Percentiles rank a stretch among this genome's conserved stretches.
Conservation (phyloP, 1,140 invertebrate species). For the Oreohelix idahoensis region DNA sequence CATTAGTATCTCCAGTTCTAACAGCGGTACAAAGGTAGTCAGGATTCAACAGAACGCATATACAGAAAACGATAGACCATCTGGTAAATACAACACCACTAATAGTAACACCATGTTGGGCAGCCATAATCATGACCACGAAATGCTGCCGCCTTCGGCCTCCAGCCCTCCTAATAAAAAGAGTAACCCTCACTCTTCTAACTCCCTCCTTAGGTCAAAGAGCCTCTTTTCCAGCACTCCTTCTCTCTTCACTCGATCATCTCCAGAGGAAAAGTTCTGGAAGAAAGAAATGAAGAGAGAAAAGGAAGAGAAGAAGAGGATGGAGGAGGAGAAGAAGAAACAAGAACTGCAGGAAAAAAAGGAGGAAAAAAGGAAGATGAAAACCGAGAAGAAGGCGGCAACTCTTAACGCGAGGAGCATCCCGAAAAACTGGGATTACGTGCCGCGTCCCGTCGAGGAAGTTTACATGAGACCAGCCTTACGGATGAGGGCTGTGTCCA, state of each 20-base stretch:
- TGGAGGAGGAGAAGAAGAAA: conserved; percentile 59
- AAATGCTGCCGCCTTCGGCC: conserved; percentile 15
- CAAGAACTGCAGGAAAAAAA: conserved; percentile 57
- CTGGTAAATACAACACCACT: not conserved
- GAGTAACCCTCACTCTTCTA: conserved; percentile 38
- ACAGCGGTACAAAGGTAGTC: not conserved
- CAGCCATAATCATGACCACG: conserved; percentile 30
- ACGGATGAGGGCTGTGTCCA: conserved; percentile 60
- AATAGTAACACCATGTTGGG: conserved; percentile 19
- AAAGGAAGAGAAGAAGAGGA: conserved; percentile 55
- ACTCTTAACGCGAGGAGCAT: conserved; percentile 44
- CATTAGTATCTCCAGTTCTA: conserved; percentile 1
- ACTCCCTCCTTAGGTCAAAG: conserved; percentile 51
- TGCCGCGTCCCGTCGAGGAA: conserved; percentile 52
- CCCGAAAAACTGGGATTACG: conserved; percentile 58
- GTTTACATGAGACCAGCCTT: conserved; percentile 55
- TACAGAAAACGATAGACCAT: not conserved
- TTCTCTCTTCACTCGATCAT: conserved; percentile 43
- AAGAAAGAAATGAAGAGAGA: conserved; percentile 57
- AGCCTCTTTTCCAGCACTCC: conserved; percentile 63
- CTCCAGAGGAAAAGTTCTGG: conserved; percentile 37
- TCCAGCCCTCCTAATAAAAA: conserved; percentile 44
- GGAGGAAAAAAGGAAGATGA: conserved; percentile 53
- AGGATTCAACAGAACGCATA: not conserved
- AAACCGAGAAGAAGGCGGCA: conserved; percentile 41